Conservation (phyloP, 2,888 invertebrate genomes). For the Yponomeuta cagnagella region DNA sequence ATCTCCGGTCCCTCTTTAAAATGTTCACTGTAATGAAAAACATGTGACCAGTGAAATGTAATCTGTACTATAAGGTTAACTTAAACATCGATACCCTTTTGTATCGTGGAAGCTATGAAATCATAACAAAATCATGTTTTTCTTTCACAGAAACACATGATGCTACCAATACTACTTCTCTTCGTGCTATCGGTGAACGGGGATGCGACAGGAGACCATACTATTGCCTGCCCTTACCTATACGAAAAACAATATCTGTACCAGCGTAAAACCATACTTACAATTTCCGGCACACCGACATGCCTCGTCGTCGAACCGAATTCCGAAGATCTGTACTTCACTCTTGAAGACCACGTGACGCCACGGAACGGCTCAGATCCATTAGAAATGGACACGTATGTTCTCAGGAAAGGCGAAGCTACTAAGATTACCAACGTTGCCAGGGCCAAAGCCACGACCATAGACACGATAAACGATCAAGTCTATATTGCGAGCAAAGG, state of each 20-base stretch:
- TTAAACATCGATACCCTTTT: no score
- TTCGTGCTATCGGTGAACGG: slow-evolving; percentile 32
- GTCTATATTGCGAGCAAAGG: slow-evolving; percentile 58
- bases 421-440: slow-evolving; percentile 48
- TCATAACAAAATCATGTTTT: not conserved
- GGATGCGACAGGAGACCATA: slow-evolving; percentile 25
- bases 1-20: no score
- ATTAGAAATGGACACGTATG: slow-evolving; percentile 65
- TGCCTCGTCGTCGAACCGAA: slow-evolving; percentile 50
- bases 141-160: slow-evolving; percentile 24
- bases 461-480: slow-evolving; percentile 45
- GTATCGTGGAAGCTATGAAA: no score
- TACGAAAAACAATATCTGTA: slow-evolving; percentile 39
- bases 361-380: slow-evolving; percentile 58
- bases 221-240: slow-evolving; percentile 34
- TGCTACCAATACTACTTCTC: slow-evolving; percentile 45
- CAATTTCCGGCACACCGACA: slow-evolving; percentile 61
- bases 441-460: slow-evolving; percentile 57
- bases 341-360: slow-evolving; percentile 57
- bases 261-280: slow-evolving; percentile 43
- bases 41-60: no score
- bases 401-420: slow-evolving; percentile 45
- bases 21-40: no score
- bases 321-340: slow-evolving; percentile 53
- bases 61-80: no score